These are phyloP conservation scores for Lepidochitona cinerea DNA, from an alignment of 2,888 invertebrate genomes.

Conservation along the genomic window DNA sequence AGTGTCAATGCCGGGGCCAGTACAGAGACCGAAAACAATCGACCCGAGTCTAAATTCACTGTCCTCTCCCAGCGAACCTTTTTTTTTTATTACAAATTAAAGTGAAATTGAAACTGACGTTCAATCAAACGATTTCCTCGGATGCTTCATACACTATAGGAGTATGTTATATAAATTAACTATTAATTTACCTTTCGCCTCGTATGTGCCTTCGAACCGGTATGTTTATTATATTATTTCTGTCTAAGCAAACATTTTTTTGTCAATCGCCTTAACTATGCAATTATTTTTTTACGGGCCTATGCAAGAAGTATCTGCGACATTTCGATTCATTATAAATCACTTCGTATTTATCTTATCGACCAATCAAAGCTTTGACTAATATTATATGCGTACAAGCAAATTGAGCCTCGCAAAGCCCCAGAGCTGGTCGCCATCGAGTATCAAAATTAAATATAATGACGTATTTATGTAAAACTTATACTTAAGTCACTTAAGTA, in stretches of 20 bases:
- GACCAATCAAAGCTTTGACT: neutral
- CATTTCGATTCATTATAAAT: neutral
- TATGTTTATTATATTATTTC: no score
- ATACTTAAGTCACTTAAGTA: neutral
- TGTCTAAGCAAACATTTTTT: neutral
- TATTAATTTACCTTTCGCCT: no score
- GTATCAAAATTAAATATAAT: neutral
- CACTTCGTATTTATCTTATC: neutral
- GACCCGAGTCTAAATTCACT: constrained; percentile 63
- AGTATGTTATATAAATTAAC: no score
- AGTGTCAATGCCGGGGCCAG: neutral
- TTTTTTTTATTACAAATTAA: constrained; percentile 66
- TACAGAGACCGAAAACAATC: constrained; percentile 52
- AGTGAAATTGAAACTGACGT: neutral
- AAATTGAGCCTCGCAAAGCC: neutral
- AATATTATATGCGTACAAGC: neutral
- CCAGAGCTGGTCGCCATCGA: neutral
- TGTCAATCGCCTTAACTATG: neutral
- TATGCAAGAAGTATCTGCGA: neutral
- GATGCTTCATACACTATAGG: no score
- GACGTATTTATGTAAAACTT: neutral
- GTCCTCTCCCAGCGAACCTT: constrained; percentile 75
- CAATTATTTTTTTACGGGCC: neutral
- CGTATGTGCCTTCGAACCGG: no score
- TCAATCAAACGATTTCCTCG: no score